Evolutionary conservation across 2,888 invertebrate species (phyloP), one percentile per base, ranked within the genome.

Genomic region (Lypha dubia): DNA sequence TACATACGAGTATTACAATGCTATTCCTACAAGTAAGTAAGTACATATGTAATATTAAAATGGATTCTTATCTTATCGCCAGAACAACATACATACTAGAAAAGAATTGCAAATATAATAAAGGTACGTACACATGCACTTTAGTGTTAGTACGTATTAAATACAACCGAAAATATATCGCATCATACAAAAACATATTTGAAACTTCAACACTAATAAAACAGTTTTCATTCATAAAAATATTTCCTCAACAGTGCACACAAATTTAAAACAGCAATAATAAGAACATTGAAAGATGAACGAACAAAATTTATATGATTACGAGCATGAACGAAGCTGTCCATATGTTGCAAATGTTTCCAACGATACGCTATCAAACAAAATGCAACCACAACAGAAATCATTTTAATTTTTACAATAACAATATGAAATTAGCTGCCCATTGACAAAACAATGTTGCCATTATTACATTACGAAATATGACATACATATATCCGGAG

Each of bases 191-290:
- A 71, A 79, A 51, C n/a, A 5, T 32, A 44, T 17, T 51, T 41
- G 24, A 44, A 60, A 32, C 28, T 22, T 41, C 67, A 13, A 44
- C 22, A 63, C 58, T 44, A 60, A 71, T 68, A 73, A 74, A 73
- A 70, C 24, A 74, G 70, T 81, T 80, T 84, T 84, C 84, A 81
- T 84, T 84, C 84, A 84, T 84, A 84, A 84, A 74, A 74, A 73
- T 73, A n/a, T n/a, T n/a, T n/a, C n/a, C 49, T 68, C 24, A 76
- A 44, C n/a, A 24, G n/a, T n/a, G 6, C 35, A 17, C 22, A 17
- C 41, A 70, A 65, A 28, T 38, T n/a, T 17, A 53, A 22, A 56
- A 56, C 20, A 56, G 71, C 22, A 38, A 65, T 17, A 56, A 35
- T 13, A 32, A 71, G 63, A 67, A 46, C 11, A 1, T 11, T 0